Base-by-base conservation (phyloP, 2,113 vertebrate species). In the Dasyurus viverrinus region DNA sequence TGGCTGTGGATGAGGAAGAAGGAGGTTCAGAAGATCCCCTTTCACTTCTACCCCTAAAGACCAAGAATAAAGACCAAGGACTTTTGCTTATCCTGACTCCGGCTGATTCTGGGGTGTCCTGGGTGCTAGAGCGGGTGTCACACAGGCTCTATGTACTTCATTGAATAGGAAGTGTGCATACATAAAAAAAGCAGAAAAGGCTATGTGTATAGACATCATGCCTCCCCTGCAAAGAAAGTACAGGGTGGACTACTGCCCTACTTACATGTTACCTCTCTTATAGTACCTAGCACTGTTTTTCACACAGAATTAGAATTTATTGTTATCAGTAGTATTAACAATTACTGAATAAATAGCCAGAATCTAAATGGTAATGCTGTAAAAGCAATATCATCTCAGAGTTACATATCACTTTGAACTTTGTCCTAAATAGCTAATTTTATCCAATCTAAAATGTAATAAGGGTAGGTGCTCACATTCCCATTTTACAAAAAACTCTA, bases 381-480 rank as follows among this genome's bases (percentile, higher is more conserved):
- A 36, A 36, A 5, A 16, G 1, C 1, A 92, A 12, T 60, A 90
- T 14, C 46, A 46, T 27, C 90, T 94, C 60, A 95, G 90, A 95
- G 53, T 76, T 53, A 60, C 0, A 9, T 1, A 57, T 42, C 14
- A 22, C 48, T 95, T 91, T 52, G 90, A 90, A 92, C 55, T 89
- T 25, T 53, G 91, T 53, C 55, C 84, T 60, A 76, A 95, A 92
- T 48, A 26, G 46, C 54, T 94, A 53, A 50, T 92, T 94, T 95
- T 95, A 89, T 26, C 92, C 24, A 93, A 53, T 60, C 95, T 12
- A 60, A 54, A 68, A n/a, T 54, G 23, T 68, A 42, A 53, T 89
- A 93, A 89, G 52, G 26, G 3, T 76, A 90, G 90, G 3, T 57
- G 26, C 60, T 54, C 48, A 2, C 42, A n/a, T 90, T 60, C 25